phyloP scores from a whole-genome alignment of 2,113 vertebrate species.

The Globicephala melas region DNA sequence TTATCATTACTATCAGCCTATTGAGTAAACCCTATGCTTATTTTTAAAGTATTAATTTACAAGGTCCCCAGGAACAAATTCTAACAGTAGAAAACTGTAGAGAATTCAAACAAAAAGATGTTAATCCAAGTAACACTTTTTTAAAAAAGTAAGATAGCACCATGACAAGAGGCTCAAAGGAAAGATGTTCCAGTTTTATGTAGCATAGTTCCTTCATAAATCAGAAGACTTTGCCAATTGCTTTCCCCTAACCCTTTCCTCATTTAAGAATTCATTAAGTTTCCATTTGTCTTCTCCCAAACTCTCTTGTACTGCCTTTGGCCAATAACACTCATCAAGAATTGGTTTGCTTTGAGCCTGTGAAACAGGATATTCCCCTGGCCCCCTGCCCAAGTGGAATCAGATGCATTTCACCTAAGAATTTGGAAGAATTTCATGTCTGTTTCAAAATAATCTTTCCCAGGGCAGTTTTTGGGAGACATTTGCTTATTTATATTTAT shows the following conservation, averaged over 20 bases:
- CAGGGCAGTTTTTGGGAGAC: background rate
- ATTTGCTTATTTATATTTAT: background rate
- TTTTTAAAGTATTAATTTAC: background rate
- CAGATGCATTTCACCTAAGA: slow-evolving; percentile 19
- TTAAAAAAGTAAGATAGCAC: background rate
- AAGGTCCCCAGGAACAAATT: background rate
- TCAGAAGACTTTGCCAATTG: background rate
- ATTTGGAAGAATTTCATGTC: background rate
- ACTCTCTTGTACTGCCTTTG: slow-evolving; percentile 1
- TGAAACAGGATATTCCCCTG: background rate
- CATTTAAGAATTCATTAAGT: slow-evolving; percentile 21
- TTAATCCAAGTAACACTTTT: background rate
- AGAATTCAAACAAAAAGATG: background rate
- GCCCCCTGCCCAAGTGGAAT: background rate
- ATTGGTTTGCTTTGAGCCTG: background rate
- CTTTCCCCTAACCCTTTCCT: background rate
- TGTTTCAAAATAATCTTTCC: background rate
- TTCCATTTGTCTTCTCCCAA: slow-evolving; percentile 33
- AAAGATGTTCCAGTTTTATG: background rate
- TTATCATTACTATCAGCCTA: background rate
- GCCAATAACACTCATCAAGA: slow-evolving; percentile 39
- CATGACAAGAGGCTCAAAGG: background rate
- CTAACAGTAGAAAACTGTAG: background rate
- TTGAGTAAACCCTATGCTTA: background rate
- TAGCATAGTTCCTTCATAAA: background rate